phyloP scores from a whole-genome alignment of 2,888 invertebrate genomes.

The Melangyna quadrimaculata region DNA sequence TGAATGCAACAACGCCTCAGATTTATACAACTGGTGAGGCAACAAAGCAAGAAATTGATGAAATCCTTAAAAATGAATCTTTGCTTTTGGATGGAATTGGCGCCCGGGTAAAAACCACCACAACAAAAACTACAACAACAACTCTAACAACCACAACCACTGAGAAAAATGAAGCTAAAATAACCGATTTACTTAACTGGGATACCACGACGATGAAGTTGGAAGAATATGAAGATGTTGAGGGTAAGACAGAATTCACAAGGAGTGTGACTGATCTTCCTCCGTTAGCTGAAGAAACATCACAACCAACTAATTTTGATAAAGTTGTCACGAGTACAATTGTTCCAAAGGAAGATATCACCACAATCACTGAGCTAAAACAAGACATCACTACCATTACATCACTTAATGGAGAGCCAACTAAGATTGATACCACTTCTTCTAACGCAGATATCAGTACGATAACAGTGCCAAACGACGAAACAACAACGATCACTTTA shows the following conservation, averaged over 20 bases:
- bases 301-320: constrained; percentile 14
- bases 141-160: constrained; percentile 15
- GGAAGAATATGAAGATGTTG: constrained; percentile 40
- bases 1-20: constrained; percentile 32
- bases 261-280: constrained; percentile 47
- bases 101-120: not conserved
- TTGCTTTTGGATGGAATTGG: constrained; percentile 40
- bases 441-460: not conserved
- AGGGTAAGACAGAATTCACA: constrained; percentile 51
- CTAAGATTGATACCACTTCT: not conserved
- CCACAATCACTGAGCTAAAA: not conserved
- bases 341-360: not conserved
- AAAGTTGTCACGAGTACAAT: not conserved
- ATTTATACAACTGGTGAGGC: constrained; percentile 13
- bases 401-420: not conserved
- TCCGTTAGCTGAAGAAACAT: constrained; percentile 13
- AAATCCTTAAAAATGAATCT: constrained; percentile 64
- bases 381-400: constrained; percentile 18
- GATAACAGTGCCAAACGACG: not conserved
- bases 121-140: not conserved
- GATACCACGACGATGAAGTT: constrained; percentile 36
- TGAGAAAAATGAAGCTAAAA: constrained; percentile 28
- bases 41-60: constrained; percentile 34
- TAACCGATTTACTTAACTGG: constrained; percentile 21
- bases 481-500: not conserved